phyloP scores from a whole-genome alignment of 2,888 invertebrate genomes.

The Sthenelais limicola region DNA sequence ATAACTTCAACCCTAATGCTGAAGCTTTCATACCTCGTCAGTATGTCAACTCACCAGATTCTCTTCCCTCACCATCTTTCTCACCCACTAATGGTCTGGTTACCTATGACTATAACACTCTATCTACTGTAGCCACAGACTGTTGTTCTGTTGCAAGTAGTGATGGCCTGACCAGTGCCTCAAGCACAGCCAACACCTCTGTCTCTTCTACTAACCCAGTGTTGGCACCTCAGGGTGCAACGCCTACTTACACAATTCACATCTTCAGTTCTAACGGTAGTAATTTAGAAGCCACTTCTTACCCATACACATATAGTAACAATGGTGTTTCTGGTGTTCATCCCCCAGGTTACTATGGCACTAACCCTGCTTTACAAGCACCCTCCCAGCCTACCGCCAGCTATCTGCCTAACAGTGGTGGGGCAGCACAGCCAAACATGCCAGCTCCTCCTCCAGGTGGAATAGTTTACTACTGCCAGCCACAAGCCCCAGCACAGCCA shows the following conservation, averaged over 20 bases:
- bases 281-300: background rate
- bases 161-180: background rate
- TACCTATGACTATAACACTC: too few species aligned
- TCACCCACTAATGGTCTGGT: too few species aligned
- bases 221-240: too few species aligned
- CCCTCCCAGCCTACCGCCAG: background rate
- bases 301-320: background rate
- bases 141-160: background rate
- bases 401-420: background rate
- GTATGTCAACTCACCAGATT: background rate
- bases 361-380: background rate
- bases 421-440: background rate
- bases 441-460: constrained; percentile 19
- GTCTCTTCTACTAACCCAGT: too few species aligned
- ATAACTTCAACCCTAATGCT: constrained; percentile 33
- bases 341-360: background rate
- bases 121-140: too few species aligned
- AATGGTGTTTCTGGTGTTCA: background rate
- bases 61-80: background rate
- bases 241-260: constrained; percentile 40
- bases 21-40: constrained; percentile 21
- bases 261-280: constrained; percentile 9
- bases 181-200: too few species aligned
- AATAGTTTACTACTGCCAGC: constrained; percentile 35
- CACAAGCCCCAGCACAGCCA: constrained; percentile 4